A percentile compares a stretch with the other conserved stretches of the same genome.
Evolutionary conservation across 2,888 invertebrate species (phyloP).

Genomic region (Myathropa florea): DNA sequence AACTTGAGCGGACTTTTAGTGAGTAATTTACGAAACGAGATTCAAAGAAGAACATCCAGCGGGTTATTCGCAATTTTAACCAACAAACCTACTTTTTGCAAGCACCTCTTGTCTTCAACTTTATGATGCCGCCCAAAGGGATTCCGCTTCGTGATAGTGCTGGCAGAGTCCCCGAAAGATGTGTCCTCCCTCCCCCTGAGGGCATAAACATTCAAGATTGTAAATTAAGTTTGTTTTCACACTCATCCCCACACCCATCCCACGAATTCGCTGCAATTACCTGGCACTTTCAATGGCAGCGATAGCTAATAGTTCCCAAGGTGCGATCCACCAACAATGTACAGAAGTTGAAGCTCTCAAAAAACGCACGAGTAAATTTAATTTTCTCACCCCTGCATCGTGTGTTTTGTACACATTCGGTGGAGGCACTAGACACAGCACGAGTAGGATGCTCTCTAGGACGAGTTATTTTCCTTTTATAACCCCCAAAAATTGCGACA

Average conservation of each 20-base stretch:
- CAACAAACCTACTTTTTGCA: not conserved
- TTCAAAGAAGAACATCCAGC: slow-evolving; percentile 46
- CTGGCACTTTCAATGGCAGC: slow-evolving; percentile 22
- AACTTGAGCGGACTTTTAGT: slow-evolving; percentile 57
- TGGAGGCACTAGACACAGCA: not conserved
- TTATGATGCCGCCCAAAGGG: slow-evolving; percentile 46
- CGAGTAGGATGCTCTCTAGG: slow-evolving; percentile 7
- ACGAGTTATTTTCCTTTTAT: slow-evolving; percentile 60
- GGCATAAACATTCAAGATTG: slow-evolving; percentile 60
- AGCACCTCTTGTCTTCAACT: slow-evolving; percentile 41
- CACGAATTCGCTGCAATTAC: slow-evolving; percentile 44
- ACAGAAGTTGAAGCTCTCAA: slow-evolving; percentile 25
- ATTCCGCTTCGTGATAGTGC: slow-evolving; percentile 3
- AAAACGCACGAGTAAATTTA: slow-evolving; percentile 44
- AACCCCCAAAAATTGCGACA: slow-evolving; percentile 46
- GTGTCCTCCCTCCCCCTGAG: not conserved
- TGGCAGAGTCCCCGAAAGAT: slow-evolving; percentile 19
- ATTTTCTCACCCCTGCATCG: slow-evolving; percentile 25
- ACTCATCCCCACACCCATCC: not conserved
- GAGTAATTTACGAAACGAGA: slow-evolving; percentile 52
- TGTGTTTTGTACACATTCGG: not conserved
- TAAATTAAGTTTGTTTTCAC: slow-evolving; percentile 52
- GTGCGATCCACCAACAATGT: slow-evolving; percentile 50
- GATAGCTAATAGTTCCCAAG: slow-evolving; percentile 55
- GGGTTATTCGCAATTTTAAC: slow-evolving; percentile 42